Percentiles rank a stretch among this genome's conserved stretches.
phyloP scores from a whole-genome alignment of 2,797 vertebrate species.

The Morus bassanus region DNA sequence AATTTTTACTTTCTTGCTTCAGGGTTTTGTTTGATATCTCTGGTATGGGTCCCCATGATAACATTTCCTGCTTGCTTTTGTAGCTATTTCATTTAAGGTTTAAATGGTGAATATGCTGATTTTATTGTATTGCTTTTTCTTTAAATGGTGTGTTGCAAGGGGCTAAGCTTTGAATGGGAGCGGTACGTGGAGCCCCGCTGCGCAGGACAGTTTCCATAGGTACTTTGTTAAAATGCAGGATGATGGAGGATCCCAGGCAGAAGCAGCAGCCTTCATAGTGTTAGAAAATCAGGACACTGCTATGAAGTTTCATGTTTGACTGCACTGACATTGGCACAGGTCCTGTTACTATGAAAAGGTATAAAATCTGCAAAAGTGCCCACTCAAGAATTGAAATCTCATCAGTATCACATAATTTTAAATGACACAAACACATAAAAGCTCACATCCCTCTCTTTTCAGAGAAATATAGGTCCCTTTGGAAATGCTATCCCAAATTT shows the following conservation, averaged over 20 bases:
- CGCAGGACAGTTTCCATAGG: neutral
- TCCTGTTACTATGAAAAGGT: neutral
- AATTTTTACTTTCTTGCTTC: neutral
- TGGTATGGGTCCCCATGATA: rapidly evolving
- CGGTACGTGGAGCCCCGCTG: neutral
- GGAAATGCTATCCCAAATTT: neutral
- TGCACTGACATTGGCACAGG: neutral
- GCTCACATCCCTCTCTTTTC: neutral
- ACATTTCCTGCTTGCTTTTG: neutral
- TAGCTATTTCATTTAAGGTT: neutral
- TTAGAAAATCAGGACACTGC: neutral
- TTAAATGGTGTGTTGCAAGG: neutral
- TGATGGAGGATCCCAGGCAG: neutral
- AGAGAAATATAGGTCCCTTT: neutral
- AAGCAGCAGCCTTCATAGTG: neutral
- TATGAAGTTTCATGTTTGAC: neutral
- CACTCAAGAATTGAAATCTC: neutral
- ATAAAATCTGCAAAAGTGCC: neutral
- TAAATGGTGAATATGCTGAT: neutral
- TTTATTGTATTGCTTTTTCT: neutral
- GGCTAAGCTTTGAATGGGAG: neutral
- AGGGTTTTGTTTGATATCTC: neutral
- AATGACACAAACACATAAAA: neutral
- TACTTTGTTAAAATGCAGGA: neutral
- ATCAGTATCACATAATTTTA: neutral